Conservation (phyloP, 2,797 vertebrate genomes). For the Naso thynnoides region DNA sequence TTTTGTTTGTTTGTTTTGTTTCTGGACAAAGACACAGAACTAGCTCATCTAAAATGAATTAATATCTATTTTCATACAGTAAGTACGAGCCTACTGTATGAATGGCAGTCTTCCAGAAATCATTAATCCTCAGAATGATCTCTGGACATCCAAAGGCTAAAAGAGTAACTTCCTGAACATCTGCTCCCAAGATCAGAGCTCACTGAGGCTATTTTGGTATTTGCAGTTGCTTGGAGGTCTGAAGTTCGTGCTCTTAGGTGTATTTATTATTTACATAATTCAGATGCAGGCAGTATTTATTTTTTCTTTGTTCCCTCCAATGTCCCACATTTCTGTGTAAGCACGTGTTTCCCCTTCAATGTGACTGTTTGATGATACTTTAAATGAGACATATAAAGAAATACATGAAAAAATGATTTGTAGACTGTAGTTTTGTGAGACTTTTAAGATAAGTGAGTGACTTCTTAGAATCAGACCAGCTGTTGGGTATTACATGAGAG, state of each 20-base stretch:
- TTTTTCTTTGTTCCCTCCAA: constrained; percentile 67
- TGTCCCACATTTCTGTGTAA: constrained; percentile 38
- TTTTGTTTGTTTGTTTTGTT: too few species aligned
- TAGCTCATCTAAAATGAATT: background rate
- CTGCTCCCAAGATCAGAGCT: constrained; percentile 82
- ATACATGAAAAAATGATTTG: background rate
- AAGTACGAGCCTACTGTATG: constrained; percentile 8
- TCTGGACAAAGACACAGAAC: background rate
- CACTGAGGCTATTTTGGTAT: constrained; percentile 78
- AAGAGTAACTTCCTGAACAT: constrained; percentile 83
- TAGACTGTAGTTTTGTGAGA: background rate
- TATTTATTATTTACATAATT: constrained; percentile 83
- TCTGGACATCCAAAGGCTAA: constrained; percentile 66
- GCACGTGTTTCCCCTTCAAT: constrained; percentile 23
- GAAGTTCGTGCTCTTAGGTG: constrained; percentile 65
- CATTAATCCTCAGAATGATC: constrained; percentile 60
- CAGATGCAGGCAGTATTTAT: constrained; percentile 78
- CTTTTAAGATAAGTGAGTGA: constrained; percentile 25
- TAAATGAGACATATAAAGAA: background rate
- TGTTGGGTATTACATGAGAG: constrained; percentile 31
- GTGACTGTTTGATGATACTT: constrained; percentile 4
- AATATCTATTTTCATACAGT: constrained; percentile 18
- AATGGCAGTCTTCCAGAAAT: constrained; percentile 43
- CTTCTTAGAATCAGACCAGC: constrained; percentile 49
- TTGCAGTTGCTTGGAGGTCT: constrained; percentile 72